These are phyloP conservation scores for Spialia ferax DNA, from an alignment of 2,888 invertebrate species.

Conservation along the genomic window DNA sequence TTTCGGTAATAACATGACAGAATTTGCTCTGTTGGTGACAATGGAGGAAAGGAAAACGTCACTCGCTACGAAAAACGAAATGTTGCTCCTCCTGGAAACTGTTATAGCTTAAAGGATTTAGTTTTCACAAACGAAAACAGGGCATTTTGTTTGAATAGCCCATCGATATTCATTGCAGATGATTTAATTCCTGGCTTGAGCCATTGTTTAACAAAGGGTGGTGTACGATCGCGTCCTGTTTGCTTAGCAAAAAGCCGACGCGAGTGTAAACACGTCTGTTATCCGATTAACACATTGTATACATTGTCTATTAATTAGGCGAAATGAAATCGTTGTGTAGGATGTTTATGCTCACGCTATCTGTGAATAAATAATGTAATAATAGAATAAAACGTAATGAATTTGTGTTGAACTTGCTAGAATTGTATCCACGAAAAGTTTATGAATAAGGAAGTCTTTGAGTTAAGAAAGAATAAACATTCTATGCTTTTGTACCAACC, in stretches of 20 bases:
- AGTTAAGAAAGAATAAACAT: too few species aligned
- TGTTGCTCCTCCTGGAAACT: not conserved
- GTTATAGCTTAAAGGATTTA: constrained; percentile 8
- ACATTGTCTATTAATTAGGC: constrained; percentile 46
- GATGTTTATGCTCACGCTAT: not conserved
- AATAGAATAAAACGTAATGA: too few species aligned
- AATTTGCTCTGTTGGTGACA: not conserved
- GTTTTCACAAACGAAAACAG: constrained; percentile 30
- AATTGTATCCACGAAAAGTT: too few species aligned
- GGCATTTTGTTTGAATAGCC: constrained; percentile 6
- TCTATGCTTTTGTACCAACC: too few species aligned
- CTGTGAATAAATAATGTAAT: not conserved
- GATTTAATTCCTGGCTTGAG: constrained; percentile 18
- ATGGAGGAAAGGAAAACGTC: constrained; percentile 8
- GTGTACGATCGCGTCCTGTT: constrained; percentile 51
- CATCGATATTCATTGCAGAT: constrained; percentile 17
- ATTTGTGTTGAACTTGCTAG: not conserved
- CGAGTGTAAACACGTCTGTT: constrained; percentile 59
- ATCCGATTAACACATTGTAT: constrained; percentile 57
- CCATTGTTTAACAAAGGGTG: constrained; percentile 28
- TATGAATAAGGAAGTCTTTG: too few species aligned
- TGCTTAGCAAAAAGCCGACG: constrained; percentile 63
- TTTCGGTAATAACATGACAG: constrained; percentile 24
- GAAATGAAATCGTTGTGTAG: constrained; percentile 40
- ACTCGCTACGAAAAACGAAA: not conserved